Percentiles rank a stretch among this genome's conserved stretches.
These are phyloP conservation scores for Malurus melanocephalus DNA, from an alignment of 2,113 vertebrate genomes.

Conservation along the genomic window DNA sequence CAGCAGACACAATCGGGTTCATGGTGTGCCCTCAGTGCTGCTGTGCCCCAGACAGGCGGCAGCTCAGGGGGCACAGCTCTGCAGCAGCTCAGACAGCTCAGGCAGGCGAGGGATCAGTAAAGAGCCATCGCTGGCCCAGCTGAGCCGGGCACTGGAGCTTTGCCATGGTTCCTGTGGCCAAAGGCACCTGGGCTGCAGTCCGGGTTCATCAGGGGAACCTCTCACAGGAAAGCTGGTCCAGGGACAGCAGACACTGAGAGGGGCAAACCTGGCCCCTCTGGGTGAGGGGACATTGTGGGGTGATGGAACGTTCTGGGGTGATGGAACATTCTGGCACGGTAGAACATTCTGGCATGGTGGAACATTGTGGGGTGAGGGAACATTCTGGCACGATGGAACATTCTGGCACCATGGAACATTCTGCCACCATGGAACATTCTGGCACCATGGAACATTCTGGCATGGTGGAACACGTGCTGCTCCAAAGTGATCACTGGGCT, in stretches of 20 bases:
- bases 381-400: too few relatives aligned
- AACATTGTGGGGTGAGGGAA: too few relatives aligned
- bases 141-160: neutral
- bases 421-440: too few relatives aligned
- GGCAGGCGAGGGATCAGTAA: neutral
- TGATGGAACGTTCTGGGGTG: too few relatives aligned
- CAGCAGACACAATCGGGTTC: neutral
- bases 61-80: neutral
- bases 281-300: too few relatives aligned
- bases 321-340: too few relatives aligned
- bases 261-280: neutral
- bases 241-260: rapidly evolving
- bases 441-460: neutral
- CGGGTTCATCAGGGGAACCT: neutral
- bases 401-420: too few relatives aligned
- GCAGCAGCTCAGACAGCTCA: neutral
- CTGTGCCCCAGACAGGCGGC: neutral
- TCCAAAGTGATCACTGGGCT: neutral
- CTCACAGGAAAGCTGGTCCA: neutral
- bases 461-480: rapidly evolving
- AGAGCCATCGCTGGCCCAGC: neutral
- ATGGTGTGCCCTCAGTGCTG: neutral
- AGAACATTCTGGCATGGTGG: too few relatives aligned
- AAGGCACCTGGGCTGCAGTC: neutral
- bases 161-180: neutral